Base-by-base conservation (phyloP, 2,888 invertebrate species). In the Rugalucina vietnamica region DNA sequence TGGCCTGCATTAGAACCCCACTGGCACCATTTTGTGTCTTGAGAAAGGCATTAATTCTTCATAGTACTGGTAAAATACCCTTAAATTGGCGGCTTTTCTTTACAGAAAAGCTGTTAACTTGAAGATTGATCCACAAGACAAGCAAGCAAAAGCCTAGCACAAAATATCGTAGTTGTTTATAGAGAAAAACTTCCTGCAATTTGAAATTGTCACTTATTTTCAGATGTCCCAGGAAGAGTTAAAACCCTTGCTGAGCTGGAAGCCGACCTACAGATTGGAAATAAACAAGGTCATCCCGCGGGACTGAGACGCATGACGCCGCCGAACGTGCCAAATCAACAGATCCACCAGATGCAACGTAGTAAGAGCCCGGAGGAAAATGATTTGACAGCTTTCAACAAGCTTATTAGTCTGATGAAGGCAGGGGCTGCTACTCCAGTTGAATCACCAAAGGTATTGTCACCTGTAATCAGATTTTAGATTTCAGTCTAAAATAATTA, bases 361-460 rank as follows among this genome's bases (percentile, higher is more conserved):
- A 50, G 79, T 37, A 71, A 49, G 24, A 85, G 78, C 36, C 83
- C 80, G 4, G 89, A 88, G 10, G 84, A 89, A 24, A 91, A 89
- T 39, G 94, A 94, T 85, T 90, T 94, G 87, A 89, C 93, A 29
- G 94, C 94, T 4, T 95, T 94, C 87, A 94, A 94, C 89, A 94
- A 94, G 79, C 90, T 95, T 70, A 90, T 95, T 5, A 93, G 92
- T 69, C 79, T 93, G 86, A 93, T 94, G 92, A 92, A 93, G 73
- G 93, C 92, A 57, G 92, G 92, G 10, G 92, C 93, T 34, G 91
- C 92, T 8, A 90, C 92, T 54, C 89, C 90, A 34, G 90, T 91
- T 8, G 90, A 91, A 43, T 89, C 89, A 14, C 92, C 92, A n/a
- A 91, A 88, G 79, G 65, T 87, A 54, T n/a, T n/a, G n/a, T n/a